Base-by-base conservation (phyloP, 2,888 invertebrate species). In the Polyommatus icarus region DNA sequence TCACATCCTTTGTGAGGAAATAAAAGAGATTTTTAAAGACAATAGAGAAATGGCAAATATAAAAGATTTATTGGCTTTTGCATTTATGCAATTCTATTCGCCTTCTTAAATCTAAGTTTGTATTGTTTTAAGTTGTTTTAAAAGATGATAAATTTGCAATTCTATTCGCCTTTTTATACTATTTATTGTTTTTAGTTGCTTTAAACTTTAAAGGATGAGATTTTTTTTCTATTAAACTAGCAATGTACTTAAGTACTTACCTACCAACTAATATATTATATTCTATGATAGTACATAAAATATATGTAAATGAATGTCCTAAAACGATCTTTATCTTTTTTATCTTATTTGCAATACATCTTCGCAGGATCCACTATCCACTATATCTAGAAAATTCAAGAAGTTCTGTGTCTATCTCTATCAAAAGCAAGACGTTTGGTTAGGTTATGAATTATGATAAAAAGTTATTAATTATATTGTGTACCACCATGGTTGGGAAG, bases 1-100 rank as follows among this genome's bases (percentile, higher is more conserved):
- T 76, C n/a, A 78, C 79, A 78, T 59, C 59, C n/a, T 71, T 79
- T 78, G 78, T 81, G 72, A 57, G 57, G 57, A 79, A 73, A 80
- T 76, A 76, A 18, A 76, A 15, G 24, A 71, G 32, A 32, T 7
- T 71, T 18, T 32, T 8, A 72, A 72, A 46, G 29, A 46, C 50
- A 79, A 71, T 40, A 32, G 75, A 18, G 29, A 20, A 73, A 24
- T 78, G 50, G 78, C 59, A 36, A n/a, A n/a, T n/a, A n/a, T n/a
- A n/a, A 18, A 32, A 76, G 73, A 32, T 61, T 61, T 61, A 61
- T 61, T 61, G 20, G 12, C 61, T 61, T 61, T 24, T 12, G 12
- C 61, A 61, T 20, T 20, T 59, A 10, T 24, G 61, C 61, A 61
- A 61, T 61, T 61, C n/a, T 59, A 20, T 24, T 61, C 24, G 24